A percentile compares a stretch with the other conserved stretches of the same genome.
These are phyloP conservation scores for Drosophila tropicalis DNA, from an alignment of 1,140 invertebrate species.

Conservation along the genomic window DNA sequence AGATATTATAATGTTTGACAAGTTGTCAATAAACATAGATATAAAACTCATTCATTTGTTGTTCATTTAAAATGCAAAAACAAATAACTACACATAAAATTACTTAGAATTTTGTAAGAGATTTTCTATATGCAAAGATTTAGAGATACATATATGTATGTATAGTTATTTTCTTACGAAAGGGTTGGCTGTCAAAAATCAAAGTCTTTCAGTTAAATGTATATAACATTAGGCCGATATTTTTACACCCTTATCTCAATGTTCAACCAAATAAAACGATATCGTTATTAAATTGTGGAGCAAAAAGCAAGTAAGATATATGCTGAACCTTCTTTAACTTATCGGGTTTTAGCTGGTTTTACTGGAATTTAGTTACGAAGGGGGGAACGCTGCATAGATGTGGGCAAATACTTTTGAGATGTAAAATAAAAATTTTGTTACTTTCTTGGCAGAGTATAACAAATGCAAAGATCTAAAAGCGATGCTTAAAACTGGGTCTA, in stretches of 20 bases:
- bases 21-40: conserved; percentile 53
- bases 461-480: conserved; percentile 33
- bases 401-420: too few relatives aligned
- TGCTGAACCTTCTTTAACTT: too few relatives aligned
- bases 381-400: too few relatives aligned
- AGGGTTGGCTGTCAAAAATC: conserved; percentile 47
- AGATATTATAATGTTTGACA: conserved; percentile 64
- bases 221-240: not conserved
- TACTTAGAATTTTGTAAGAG: conserved; percentile 59
- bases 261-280: too few relatives aligned
- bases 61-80: conserved; percentile 53
- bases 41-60: conserved; percentile 42
- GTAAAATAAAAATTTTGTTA: not conserved
- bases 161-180: conserved; percentile 33
- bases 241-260: not conserved
- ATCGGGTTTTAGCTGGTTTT: too few relatives aligned
- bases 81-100: conserved; percentile 73
- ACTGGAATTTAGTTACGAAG: too few relatives aligned
- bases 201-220: conserved; percentile 23
- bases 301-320: too few relatives aligned
- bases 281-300: too few relatives aligned
- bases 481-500: conserved; percentile 29
- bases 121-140: conserved; percentile 7
- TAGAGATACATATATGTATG: not conserved
- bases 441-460: not conserved